Percentiles rank a stretch among this genome's conserved stretches.
phyloP scores from a whole-genome alignment of 1,140 invertebrate genomes.

The Ladona fulva region DNA sequence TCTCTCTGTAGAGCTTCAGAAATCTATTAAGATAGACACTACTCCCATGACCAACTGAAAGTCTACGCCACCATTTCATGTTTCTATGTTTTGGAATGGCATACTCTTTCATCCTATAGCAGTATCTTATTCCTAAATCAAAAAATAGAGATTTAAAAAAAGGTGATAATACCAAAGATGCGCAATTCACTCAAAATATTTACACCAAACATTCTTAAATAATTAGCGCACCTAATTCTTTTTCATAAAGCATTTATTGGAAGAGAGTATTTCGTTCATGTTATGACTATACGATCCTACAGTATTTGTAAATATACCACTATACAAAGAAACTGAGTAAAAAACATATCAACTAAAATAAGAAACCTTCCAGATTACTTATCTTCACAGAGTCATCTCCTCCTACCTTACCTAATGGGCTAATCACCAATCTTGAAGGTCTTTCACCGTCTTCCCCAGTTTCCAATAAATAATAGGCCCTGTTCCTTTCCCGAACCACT shows the following conservation, averaged over 20 bases:
- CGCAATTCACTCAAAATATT: too few species aligned
- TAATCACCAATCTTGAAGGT: conserved; percentile 47
- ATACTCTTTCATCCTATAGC: conserved; percentile 41
- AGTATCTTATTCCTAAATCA: conserved; percentile 20
- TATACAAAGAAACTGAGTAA: too few species aligned
- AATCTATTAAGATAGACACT: conserved; percentile 51
- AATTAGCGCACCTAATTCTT: too few species aligned
- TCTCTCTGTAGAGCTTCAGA: conserved; percentile 52
- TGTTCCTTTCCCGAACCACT: conserved; percentile 86
- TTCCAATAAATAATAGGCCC: conserved; percentile 83
- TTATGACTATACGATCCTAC: too few species aligned
- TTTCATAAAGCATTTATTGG: too few species aligned
- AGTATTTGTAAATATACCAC: too few species aligned
- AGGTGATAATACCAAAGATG: too few species aligned
- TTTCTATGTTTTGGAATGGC: conserved; percentile 48
- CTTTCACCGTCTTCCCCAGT: conserved; percentile 76
- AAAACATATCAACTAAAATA: too few species aligned
- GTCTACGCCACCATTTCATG: conserved; percentile 45
- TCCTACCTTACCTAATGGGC: conserved; percentile 45
- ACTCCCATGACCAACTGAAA: conserved; percentile 37
- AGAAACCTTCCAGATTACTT: too few species aligned
- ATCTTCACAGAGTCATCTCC: not conserved
- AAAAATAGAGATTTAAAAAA: not conserved
- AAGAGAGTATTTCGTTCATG: too few species aligned
- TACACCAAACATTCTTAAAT: too few species aligned